A percentile compares a stretch with the other conserved stretches of the same genome.
phyloP scores from a whole-genome alignment of 2,797 vertebrate genomes.

The Bufotes viridis region DNA sequence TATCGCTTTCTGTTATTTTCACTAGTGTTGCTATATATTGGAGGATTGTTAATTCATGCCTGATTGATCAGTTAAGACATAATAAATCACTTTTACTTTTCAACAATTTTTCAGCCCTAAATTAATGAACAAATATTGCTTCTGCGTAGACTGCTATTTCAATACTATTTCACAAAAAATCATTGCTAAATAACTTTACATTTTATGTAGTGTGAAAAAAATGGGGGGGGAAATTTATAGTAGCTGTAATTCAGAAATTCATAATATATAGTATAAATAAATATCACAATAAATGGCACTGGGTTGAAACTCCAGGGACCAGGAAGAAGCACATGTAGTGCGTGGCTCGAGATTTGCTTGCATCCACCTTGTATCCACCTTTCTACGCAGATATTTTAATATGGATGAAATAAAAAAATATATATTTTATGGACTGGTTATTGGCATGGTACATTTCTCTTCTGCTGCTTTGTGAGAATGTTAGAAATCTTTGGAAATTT shows the following conservation, averaged over 20 bases:
- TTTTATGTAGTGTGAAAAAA: neutral
- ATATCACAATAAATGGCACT: too few relatives aligned
- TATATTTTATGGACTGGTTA: too few relatives aligned
- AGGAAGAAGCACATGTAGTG: too few relatives aligned
- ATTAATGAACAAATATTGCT: conserved; percentile 7
- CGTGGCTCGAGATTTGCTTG: too few relatives aligned
- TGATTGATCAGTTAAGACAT: conserved; percentile 12
- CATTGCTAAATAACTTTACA: neutral
- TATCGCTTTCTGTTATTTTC: neutral
- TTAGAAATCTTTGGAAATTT: too few relatives aligned
- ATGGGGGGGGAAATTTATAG: neutral
- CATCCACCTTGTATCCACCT: too few relatives aligned
- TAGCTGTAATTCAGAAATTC: neutral
- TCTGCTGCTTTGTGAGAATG: too few relatives aligned
- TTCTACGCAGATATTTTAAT: too few relatives aligned
- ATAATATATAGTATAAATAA: neutral
- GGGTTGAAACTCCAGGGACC: too few relatives aligned
- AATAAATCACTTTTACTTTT: neutral
- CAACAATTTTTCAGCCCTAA: neutral
- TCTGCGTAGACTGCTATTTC: neutral
- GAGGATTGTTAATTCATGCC: neutral
- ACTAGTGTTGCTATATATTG: neutral
- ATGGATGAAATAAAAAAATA: too few relatives aligned
- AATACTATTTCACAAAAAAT: neutral
- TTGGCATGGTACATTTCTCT: too few relatives aligned